These are phyloP conservation scores for Parazoanthus atlanticus DNA, from an alignment of 92 coral and sea anemone species.

Conservation along the genomic window DNA sequence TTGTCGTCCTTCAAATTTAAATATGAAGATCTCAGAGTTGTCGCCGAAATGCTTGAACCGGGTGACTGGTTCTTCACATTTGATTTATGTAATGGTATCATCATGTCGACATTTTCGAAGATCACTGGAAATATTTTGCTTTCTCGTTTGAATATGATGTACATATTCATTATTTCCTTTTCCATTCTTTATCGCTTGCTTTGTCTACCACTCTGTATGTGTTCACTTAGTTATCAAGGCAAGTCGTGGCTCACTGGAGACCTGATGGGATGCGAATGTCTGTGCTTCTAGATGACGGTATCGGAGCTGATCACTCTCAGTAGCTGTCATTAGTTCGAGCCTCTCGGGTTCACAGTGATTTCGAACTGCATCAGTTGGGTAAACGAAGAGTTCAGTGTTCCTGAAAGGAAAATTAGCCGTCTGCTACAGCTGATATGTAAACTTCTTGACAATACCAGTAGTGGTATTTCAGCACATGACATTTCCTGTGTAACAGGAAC, in stretches of 20 bases:
- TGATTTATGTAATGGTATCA: constrained; percentile 39
- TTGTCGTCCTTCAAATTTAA: too few relatives aligned
- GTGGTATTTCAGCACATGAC: constrained; percentile 50
- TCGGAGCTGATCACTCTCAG: constrained; percentile 55
- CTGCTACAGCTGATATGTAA: background rate
- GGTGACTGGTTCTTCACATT: constrained; percentile 23
- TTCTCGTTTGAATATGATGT: constrained; percentile 25
- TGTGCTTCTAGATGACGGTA: constrained; percentile 63
- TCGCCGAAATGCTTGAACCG: background rate
- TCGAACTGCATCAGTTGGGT: constrained; percentile 49
- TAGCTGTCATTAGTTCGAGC: constrained; percentile 16
- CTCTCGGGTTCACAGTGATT: constrained; percentile 39
- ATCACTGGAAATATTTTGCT: constrained; percentile 27
- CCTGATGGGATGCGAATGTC: constrained; percentile 48
- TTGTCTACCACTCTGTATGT: constrained; percentile 28
- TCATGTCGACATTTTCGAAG: constrained; percentile 31
- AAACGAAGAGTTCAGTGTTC: constrained; percentile 22
- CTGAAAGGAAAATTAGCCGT: constrained; percentile 19
- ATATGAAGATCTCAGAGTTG: too few relatives aligned
- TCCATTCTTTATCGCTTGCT: background rate
- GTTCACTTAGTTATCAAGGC: constrained; percentile 32
- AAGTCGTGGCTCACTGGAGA: constrained; percentile 24
- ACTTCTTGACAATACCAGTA: too few relatives aligned
- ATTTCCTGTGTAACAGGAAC: constrained; percentile 62
- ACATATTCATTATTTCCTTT: background rate